Conservation (phyloP, 1,140 invertebrate genomes). For the Eubasilissa regina region DNA sequence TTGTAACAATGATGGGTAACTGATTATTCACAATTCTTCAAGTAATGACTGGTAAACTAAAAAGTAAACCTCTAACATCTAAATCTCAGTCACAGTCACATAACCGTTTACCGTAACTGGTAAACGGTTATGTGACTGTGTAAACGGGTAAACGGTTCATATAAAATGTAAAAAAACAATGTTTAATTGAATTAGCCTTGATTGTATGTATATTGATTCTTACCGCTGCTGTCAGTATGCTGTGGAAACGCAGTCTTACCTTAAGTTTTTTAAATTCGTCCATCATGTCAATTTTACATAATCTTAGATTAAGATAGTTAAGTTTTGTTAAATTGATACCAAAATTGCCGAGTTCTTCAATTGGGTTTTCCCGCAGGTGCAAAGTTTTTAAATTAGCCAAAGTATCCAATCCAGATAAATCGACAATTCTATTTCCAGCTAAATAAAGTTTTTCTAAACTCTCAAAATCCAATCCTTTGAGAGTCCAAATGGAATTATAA, state of each 20-base stretch:
- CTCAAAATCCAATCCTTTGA: slow-evolving; percentile 66
- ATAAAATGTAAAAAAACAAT: no score
- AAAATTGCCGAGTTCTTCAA: slow-evolving; percentile 70
- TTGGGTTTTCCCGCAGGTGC: slow-evolving; percentile 71
- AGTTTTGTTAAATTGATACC: slow-evolving; percentile 65
- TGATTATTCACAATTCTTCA: no score
- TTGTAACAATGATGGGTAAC: no score
- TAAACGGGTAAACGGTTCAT: no score
- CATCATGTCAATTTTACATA: slow-evolving; percentile 69
- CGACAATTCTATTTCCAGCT: slow-evolving; percentile 68
- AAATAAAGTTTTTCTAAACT: slow-evolving; percentile 71
- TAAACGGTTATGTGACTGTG: no score
- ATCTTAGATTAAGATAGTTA: slow-evolving; percentile 72
- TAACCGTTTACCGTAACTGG: no score
- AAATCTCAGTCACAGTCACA: no score
- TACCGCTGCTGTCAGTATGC: slow-evolving; percentile 57
- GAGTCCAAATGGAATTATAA: slow-evolving; percentile 69
- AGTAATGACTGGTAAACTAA: no score
- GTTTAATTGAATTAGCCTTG: no score
- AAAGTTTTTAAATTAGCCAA: slow-evolving; percentile 70
- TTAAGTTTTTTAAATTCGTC: slow-evolving; percentile 71
- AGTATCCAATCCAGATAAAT: slow-evolving; percentile 65
- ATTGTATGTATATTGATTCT: neutral
- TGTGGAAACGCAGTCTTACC: slow-evolving; percentile 59
- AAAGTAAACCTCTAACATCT: no score